A percentile compares a stretch with the other conserved stretches of the same genome.
phyloP scores from a whole-genome alignment of 2,113 vertebrate genomes.

The Ceuthmochares aereus region DNA sequence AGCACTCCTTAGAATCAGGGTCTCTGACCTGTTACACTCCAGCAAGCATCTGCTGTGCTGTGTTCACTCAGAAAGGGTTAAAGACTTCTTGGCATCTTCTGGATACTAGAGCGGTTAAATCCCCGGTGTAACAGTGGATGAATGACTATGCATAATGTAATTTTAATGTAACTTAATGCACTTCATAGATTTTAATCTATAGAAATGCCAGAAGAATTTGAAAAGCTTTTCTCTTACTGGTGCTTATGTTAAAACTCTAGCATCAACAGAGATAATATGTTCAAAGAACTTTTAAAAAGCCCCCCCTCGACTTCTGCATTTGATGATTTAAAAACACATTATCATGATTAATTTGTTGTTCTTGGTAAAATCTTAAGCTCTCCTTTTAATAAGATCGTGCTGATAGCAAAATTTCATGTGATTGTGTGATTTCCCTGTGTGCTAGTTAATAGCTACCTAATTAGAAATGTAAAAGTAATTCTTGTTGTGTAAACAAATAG shows the following conservation, averaged over 20 bases:
- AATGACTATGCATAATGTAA: conserved; percentile 19
- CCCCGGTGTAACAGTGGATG: neutral
- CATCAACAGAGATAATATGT: neutral
- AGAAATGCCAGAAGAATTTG: neutral
- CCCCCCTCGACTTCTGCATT: neutral
- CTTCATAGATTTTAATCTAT: neutral
- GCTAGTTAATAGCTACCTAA: conserved; percentile 45
- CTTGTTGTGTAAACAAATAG: conserved; percentile 25
- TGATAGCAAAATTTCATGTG: neutral
- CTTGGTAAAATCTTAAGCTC: neutral
- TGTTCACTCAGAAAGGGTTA: neutral
- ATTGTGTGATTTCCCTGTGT: neutral
- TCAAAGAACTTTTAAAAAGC: neutral
- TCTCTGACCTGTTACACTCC: neutral
- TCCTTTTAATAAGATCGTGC: neutral
- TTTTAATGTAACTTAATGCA: neutral
- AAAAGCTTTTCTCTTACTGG: neutral
- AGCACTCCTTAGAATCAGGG: neutral
- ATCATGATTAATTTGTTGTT: conserved; percentile 13
- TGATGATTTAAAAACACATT: neutral
- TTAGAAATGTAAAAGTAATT: conserved; percentile 46
- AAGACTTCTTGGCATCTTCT: neutral
- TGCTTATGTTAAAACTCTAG: neutral
- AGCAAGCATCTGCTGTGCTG: neutral
- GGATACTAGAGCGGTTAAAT: neutral